Percentiles rank a stretch among this genome's conserved stretches.
These are phyloP conservation scores for Girardinus metallicus DNA, from an alignment of 2,797 vertebrate species.

Conservation along the genomic window DNA sequence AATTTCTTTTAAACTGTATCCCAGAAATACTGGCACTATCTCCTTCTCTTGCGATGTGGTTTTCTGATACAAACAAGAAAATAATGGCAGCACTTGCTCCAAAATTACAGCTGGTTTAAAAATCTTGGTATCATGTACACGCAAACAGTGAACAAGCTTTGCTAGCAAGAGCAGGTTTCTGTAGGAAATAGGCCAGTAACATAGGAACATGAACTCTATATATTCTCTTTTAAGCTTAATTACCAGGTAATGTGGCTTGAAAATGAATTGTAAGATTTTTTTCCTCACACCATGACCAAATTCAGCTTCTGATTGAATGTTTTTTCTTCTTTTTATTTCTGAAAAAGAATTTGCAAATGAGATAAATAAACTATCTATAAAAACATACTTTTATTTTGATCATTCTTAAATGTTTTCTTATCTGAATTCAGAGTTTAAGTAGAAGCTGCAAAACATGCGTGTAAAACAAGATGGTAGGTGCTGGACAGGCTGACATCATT, in stretches of 20 bases:
- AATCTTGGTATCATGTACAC: background rate
- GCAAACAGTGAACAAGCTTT: background rate
- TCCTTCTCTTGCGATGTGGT: background rate
- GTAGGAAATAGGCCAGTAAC: too few species aligned
- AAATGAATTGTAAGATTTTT: too few species aligned
- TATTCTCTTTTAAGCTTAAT: too few species aligned
- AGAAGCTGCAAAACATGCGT: background rate
- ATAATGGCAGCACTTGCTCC: background rate
- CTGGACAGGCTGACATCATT: background rate
- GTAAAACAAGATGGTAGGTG: background rate
- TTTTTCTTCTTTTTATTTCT: too few species aligned
- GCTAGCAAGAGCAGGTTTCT: background rate
- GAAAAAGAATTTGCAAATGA: too few species aligned
- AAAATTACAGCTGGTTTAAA: background rate
- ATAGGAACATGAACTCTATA: background rate
- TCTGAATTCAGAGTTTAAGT: background rate
- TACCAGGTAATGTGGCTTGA: too few species aligned
- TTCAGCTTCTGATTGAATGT: too few species aligned
- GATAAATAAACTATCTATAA: too few species aligned
- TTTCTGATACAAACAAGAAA: background rate
- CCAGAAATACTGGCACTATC: background rate
- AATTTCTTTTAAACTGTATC: background rate
- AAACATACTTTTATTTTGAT: background rate
- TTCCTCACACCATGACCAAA: too few species aligned
- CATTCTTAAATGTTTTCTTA: background rate